Conservation (phyloP, 2,113 vertebrate species). For the Microcebus jonahi region DNA sequence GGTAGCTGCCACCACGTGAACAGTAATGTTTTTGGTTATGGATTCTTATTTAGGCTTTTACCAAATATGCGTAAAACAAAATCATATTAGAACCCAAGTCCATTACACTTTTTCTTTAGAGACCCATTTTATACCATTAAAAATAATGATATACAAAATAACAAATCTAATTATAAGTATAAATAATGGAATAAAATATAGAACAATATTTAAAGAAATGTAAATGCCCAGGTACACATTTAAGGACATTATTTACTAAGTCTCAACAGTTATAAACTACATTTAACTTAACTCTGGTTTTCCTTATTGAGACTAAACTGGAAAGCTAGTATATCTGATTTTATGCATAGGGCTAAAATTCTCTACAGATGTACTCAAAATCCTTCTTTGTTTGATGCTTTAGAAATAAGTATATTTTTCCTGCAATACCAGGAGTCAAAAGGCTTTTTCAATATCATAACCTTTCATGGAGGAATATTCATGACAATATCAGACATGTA, state of each 20-base stretch:
- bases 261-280: slow-evolving; percentile 6
- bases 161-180: slow-evolving; percentile 49
- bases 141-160: slow-evolving; percentile 53
- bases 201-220: slow-evolving; percentile 34
- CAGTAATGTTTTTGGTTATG: slow-evolving; percentile 35
- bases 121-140: slow-evolving; percentile 28
- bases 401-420: slow-evolving; percentile 28
- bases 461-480: slow-evolving; percentile 18
- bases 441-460: background rate
- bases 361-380: slow-evolving; percentile 16
- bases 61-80: slow-evolving; percentile 33
- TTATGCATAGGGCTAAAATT: slow-evolving; percentile 11
- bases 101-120: slow-evolving; percentile 54
- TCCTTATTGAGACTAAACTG: background rate
- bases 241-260: slow-evolving; percentile 38
- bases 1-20: slow-evolving; percentile 48
- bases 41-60: slow-evolving; percentile 53
- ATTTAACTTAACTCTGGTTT: slow-evolving; percentile 41
- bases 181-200: slow-evolving; percentile 59
- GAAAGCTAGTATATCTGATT: slow-evolving; percentile 40
- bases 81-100: slow-evolving; percentile 45
- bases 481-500: background rate
- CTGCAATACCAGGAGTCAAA: background rate
- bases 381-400: slow-evolving; percentile 20
- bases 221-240: background rate